Percentiles rank a stretch among this genome's conserved stretches.
phyloP scores from a whole-genome alignment of 2,797 vertebrate genomes.

The Acrocephalus scirpaceus region DNA sequence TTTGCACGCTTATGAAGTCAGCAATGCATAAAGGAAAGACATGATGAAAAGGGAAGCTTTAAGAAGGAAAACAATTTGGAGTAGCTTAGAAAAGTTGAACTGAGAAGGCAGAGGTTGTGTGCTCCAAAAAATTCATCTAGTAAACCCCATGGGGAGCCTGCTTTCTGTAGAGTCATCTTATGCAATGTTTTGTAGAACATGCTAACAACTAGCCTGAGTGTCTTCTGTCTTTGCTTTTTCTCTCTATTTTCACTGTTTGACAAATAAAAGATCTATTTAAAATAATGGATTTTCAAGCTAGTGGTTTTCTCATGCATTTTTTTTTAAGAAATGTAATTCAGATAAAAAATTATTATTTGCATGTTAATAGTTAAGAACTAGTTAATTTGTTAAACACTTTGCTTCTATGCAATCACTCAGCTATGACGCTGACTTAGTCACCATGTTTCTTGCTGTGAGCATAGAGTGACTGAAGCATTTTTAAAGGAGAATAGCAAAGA shows the following conservation, averaged over 20 bases:
- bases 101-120: neutral
- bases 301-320: neutral
- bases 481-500: neutral
- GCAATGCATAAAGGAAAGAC: neutral
- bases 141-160: neutral
- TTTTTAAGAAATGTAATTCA: neutral
- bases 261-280: neutral
- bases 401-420: neutral
- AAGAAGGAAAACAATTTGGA: neutral
- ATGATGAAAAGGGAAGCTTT: neutral
- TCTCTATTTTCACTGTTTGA: neutral
- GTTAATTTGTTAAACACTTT: neutral
- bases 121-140: neutral
- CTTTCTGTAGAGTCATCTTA: neutral
- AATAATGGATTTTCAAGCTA: neutral
- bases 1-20: neutral
- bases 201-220: neutral
- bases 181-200: neutral
- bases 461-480: neutral
- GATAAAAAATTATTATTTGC: neutral
- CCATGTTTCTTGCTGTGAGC: neutral
- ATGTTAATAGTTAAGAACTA: neutral
- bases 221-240: neutral
- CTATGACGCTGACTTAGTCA: neutral
- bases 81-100: neutral